Conservation (phyloP, 2,797 vertebrate species). For the Holocentrus rufus region DNA sequence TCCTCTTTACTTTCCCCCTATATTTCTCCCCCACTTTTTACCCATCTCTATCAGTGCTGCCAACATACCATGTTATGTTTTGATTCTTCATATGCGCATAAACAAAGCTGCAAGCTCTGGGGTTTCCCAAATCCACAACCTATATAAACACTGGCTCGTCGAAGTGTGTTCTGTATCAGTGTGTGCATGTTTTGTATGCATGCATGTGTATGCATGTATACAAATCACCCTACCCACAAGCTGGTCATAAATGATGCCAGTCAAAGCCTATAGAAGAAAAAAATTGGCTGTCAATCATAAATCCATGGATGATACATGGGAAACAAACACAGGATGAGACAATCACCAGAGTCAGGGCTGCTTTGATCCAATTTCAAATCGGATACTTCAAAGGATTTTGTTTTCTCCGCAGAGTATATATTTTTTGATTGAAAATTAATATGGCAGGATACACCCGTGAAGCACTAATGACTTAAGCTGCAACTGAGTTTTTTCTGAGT, state of each 20-base stretch:
- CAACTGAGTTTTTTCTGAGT: no score
- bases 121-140: no score
- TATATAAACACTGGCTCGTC: no score
- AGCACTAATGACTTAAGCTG: background rate
- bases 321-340: background rate
- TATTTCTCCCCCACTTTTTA: conserved; percentile 3
- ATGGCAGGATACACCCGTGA: conserved; percentile 8
- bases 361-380: conserved; percentile 19
- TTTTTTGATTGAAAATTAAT: conserved; percentile 14
- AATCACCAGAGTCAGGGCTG: background rate
- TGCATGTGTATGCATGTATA: background rate
- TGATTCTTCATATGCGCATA: background rate
- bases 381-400: conserved; percentile 7
- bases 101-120: background rate
- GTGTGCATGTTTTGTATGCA: no score
- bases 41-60: background rate
- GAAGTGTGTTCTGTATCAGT: no score
- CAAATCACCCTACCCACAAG: background rate
- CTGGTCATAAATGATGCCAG: background rate
- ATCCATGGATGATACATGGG: background rate
- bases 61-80: conserved; percentile 3
- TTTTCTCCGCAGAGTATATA: background rate
- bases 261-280: background rate
- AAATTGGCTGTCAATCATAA: background rate
- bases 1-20: conserved; percentile 3